phyloP scores from a whole-genome alignment of 2,888 invertebrate genomes.

The Machimus rusticus region DNA sequence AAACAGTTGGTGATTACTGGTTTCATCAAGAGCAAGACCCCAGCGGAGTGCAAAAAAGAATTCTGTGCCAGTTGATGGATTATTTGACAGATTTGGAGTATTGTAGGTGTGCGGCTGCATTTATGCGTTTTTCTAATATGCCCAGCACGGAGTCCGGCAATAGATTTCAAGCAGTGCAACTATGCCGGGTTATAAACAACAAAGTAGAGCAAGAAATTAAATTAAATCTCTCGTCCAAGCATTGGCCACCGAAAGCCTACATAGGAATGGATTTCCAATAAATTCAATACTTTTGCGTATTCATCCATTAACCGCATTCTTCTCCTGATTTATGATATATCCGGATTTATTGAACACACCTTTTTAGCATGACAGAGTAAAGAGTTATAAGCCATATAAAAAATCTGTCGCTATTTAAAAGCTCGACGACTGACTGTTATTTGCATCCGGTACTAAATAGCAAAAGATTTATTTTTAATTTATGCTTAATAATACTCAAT shows the following conservation, averaged over 20 bases:
- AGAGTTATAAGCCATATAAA: neutral
- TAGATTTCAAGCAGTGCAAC: neutral
- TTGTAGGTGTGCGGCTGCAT: neutral
- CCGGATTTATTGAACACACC: neutral
- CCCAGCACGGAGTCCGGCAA: neutral
- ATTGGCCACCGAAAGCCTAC: neutral
- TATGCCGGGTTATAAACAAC: neutral
- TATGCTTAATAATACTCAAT: too few species aligned
- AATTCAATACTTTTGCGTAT: neutral
- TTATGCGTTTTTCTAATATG: neutral
- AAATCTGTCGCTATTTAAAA: neutral
- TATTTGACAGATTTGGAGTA: slow-evolving; percentile 19
- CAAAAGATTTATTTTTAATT: too few species aligned
- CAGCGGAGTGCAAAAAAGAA: neutral
- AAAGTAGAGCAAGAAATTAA: neutral
- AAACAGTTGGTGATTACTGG: neutral
- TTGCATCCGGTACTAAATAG: neutral
- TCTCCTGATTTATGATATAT: neutral
- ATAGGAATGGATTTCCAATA: neutral
- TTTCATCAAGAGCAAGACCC: neutral
- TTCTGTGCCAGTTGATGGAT: neutral
- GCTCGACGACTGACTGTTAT: neutral
- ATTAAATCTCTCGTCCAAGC: neutral
- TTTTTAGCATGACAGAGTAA: neutral
- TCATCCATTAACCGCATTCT: neutral